A percentile compares a stretch with the other conserved stretches of the same genome.
These are phyloP conservation scores for Asteroscopus sphinx DNA, from an alignment of 2,888 invertebrate genomes.

Conservation along the genomic window DNA sequence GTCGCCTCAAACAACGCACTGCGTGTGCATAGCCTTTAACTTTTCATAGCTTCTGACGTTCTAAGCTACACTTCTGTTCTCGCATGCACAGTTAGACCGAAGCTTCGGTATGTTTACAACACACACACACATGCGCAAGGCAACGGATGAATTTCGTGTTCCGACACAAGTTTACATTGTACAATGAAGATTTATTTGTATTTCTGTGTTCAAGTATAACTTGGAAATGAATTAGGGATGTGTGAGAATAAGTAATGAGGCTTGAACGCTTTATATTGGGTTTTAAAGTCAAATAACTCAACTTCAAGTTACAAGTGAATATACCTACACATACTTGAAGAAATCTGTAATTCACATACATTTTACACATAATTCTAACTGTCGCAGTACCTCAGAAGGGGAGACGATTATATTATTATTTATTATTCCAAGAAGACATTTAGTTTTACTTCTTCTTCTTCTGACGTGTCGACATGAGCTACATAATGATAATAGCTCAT, in stretches of 20 bases:
- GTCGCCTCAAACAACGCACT: too few relatives aligned
- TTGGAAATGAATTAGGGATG: constrained; percentile 42
- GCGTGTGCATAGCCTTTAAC: too few relatives aligned
- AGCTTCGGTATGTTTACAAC: constrained; percentile 42
- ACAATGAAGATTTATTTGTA: constrained; percentile 57
- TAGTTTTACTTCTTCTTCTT: too few relatives aligned
- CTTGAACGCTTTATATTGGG: constrained; percentile 12
- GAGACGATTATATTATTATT: too few relatives aligned
- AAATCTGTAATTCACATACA: too few relatives aligned
- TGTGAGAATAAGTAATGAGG: constrained; percentile 34
- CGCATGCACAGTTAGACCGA: constrained; percentile 19
- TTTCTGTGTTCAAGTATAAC: constrained; percentile 42
- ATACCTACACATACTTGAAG: too few relatives aligned
- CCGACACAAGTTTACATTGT: constrained; percentile 48
- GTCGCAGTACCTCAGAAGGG: too few relatives aligned
- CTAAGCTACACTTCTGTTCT: constrained; percentile 39
- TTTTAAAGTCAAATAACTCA: constrained; percentile 8
- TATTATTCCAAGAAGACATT: too few relatives aligned
- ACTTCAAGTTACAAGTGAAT: too few relatives aligned
- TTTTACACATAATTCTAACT: too few relatives aligned
- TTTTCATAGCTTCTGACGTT: constrained; percentile 24
- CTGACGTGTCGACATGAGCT: too few relatives aligned
- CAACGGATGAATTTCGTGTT: constrained; percentile 48
- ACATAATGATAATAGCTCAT: too few relatives aligned
- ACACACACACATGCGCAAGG: constrained; percentile 29